Evolutionary conservation across 2,797 vertebrate species (phyloP).

Genomic region (Setipinna tenuifilis): DNA sequence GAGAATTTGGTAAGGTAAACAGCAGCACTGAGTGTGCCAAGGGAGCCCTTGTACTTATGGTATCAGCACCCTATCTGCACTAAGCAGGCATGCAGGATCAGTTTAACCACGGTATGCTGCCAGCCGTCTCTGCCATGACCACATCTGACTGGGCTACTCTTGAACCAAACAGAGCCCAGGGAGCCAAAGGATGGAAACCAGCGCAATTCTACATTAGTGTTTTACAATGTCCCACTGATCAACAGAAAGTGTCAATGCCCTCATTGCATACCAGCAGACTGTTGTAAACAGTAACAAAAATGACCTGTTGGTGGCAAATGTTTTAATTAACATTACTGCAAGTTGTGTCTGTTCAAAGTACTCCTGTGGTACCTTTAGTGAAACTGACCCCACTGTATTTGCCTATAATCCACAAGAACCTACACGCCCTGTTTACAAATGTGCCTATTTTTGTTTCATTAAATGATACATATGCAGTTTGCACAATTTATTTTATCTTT

Average conservation of each 20-base stretch:
- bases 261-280: not conserved
- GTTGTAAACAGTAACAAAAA: not conserved
- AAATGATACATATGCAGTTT: constrained; percentile 3
- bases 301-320: not conserved
- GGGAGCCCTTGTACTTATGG: not conserved
- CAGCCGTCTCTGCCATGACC: not conserved
- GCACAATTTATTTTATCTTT: not conserved
- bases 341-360: not conserved
- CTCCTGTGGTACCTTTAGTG: not conserved
- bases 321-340: not conserved
- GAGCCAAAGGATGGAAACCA: not conserved
- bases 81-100: not conserved
- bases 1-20: not conserved
- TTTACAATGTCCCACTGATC: not conserved
- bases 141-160: not conserved
- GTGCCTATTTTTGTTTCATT: constrained; percentile 63
- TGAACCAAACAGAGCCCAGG: not conserved
- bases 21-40: not conserved
- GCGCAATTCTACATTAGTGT: not conserved
- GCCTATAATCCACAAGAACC: not conserved
- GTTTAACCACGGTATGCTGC: not conserved
- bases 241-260: not conserved
- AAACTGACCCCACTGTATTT: not conserved
- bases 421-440: constrained; percentile 50
- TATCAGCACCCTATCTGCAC: not conserved